These are phyloP conservation scores for Triplophysa bombifrons DNA, from an alignment of 2,797 vertebrate genomes.

Conservation along the genomic window DNA sequence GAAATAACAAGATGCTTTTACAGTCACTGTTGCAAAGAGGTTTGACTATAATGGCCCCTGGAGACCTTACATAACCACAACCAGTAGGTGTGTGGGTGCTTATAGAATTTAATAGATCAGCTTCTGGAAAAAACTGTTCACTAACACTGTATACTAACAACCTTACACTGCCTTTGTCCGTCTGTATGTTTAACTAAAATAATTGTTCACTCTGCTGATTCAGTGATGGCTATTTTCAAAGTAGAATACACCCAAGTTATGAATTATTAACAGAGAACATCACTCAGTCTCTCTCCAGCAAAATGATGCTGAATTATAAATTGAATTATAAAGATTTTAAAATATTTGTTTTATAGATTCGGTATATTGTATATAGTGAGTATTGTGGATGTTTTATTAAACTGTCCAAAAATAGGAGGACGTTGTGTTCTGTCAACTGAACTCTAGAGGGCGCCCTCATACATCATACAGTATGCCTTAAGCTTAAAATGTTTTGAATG, in stretches of 20 bases:
- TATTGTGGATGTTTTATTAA: too few species aligned
- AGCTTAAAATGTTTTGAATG: background rate
- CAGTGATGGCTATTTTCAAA: background rate
- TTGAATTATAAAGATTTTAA: background rate
- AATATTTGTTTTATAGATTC: background rate
- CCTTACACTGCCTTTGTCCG: background rate
- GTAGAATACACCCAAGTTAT: conserved; percentile 10
- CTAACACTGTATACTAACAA: background rate
- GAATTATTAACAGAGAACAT: conserved; percentile 38
- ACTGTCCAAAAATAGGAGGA: background rate
- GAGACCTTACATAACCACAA: conserved; percentile 19
- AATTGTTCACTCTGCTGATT: background rate
- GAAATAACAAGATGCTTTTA: background rate
- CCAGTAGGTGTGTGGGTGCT: conserved; percentile 3
- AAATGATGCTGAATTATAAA: background rate
- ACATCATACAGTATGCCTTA: background rate
- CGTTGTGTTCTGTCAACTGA: background rate
- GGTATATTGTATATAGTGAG: background rate
- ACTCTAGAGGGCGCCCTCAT: conserved; percentile 38
- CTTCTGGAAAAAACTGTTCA: background rate
- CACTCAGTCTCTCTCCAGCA: background rate
- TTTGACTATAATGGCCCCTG: background rate
- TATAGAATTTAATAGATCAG: background rate
- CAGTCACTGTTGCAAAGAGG: background rate
- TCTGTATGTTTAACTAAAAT: background rate